phyloP scores from a whole-genome alignment of 1,140 invertebrate genomes.

The Pseudoatta argentina region DNA sequence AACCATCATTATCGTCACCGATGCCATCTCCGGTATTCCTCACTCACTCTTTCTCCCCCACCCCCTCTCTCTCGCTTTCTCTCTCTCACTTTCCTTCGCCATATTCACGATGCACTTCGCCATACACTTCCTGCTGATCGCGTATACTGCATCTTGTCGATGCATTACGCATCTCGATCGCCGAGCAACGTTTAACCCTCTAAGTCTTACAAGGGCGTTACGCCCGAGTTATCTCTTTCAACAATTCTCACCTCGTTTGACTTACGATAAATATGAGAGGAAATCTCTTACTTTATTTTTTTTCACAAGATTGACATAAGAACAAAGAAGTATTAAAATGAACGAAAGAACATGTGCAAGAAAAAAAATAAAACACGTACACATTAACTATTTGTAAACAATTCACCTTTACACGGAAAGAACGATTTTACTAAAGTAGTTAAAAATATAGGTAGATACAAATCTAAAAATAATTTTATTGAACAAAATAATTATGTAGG shows the following conservation, averaged over 20 bases:
- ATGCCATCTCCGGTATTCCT: neutral
- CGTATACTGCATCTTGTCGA: conserved; percentile 26
- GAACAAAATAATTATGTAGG: too few species aligned
- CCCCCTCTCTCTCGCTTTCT: too few species aligned
- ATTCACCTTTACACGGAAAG: neutral
- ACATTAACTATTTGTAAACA: neutral
- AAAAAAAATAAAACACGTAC: neutral
- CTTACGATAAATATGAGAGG: conserved; percentile 7
- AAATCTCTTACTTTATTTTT: neutral
- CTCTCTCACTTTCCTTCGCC: too few species aligned
- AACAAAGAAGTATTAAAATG: neutral
- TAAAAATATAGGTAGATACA: too few species aligned
- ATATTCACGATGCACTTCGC: conserved; percentile 55
- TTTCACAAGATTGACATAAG: neutral
- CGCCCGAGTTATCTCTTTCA: conserved; percentile 16
- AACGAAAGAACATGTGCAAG: neutral
- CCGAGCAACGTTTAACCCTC: conserved; percentile 41
- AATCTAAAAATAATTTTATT: too few species aligned
- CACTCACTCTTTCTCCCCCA: neutral
- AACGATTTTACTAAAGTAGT: too few species aligned
- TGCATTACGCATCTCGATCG: conserved; percentile 8
- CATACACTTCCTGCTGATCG: conserved; percentile 60
- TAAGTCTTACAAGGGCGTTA: conserved; percentile 35
- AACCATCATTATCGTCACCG: conserved; percentile 2
- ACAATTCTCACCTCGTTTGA: conserved; percentile 1